These are phyloP conservation scores for Yoshiicerus persimilis DNA, from an alignment of 1,140 invertebrate genomes.

Conservation along the genomic window DNA sequence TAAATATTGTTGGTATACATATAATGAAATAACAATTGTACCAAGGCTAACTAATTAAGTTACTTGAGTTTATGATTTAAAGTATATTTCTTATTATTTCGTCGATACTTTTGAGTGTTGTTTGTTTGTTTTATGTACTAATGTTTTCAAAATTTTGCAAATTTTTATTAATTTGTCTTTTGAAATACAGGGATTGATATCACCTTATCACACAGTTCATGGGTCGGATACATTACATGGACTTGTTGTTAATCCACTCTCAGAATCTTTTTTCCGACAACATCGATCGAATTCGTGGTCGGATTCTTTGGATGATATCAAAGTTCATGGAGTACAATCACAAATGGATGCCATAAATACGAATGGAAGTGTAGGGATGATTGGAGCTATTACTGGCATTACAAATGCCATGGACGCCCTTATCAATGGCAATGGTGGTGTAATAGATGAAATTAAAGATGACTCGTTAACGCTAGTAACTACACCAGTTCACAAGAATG, in stretches of 20 bases:
- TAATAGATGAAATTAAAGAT: neutral
- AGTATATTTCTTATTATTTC: neutral
- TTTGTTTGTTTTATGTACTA: neutral
- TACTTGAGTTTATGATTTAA: neutral
- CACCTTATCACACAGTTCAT: slow-evolving; percentile 89
- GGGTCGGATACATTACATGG: slow-evolving; percentile 73
- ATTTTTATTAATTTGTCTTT: too few relatives aligned
- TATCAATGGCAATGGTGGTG: neutral
- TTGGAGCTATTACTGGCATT: neutral
- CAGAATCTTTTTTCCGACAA: slow-evolving; percentile 53
- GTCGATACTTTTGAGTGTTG: neutral
- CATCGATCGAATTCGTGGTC: slow-evolving; percentile 87
- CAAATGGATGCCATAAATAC: neutral
- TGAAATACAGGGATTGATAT: slow-evolving; percentile 64
- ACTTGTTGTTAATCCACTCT: slow-evolving; percentile 41
- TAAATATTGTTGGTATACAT: too few relatives aligned
- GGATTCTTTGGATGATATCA: slow-evolving; percentile 74
- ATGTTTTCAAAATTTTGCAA: too few relatives aligned
- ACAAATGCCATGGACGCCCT: neutral
- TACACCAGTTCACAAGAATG: neutral
- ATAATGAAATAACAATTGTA: too few relatives aligned
- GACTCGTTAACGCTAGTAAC: neutral
- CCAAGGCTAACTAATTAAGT: too few relatives aligned
- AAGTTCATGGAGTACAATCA: slow-evolving; percentile 46
- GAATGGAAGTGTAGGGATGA: neutral